These are phyloP conservation scores for Agrochola lota DNA, from an alignment of 2,888 invertebrate species.

Conservation along the genomic window DNA sequence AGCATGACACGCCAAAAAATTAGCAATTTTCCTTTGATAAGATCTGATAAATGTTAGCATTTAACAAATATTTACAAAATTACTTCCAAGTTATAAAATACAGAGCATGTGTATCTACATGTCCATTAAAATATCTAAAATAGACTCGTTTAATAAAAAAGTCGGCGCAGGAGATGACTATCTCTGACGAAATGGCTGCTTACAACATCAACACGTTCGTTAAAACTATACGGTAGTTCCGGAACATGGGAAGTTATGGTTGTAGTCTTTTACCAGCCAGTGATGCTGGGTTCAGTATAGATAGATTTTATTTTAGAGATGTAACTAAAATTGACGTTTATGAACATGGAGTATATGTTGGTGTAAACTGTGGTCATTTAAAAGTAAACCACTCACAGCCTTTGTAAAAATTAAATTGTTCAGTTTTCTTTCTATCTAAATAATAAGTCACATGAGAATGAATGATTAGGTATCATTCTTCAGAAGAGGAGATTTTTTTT, in stretches of 20 bases:
- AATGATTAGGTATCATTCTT: not conserved
- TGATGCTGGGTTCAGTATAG: conserved; percentile 20
- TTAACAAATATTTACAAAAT: conserved; percentile 28
- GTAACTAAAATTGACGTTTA: not conserved
- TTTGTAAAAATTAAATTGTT: too few relatives aligned
- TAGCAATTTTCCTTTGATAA: conserved; percentile 28
- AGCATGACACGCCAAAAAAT: conserved; percentile 25
- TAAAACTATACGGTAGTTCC: conserved; percentile 28
- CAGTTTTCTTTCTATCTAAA: too few relatives aligned
- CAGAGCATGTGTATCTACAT: conserved; percentile 1
- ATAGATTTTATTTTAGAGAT: not conserved
- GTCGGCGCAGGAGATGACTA: conserved; percentile 44
- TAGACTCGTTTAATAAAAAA: conserved; percentile 37
- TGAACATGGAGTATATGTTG: not conserved
- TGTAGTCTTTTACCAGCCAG: conserved; percentile 4
- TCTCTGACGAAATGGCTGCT: conserved; percentile 51
- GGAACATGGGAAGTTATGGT: conserved; percentile 41
- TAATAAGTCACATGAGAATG: not conserved
- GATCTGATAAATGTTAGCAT: conserved; percentile 26
- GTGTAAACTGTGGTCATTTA: not conserved
- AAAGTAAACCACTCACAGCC: not conserved
- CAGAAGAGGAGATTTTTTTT: not conserved
- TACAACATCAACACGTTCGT: conserved; percentile 48
- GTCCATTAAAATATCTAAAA: conserved; percentile 44
- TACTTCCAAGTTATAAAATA: conserved; percentile 3